Percentiles rank a stretch among this genome's conserved stretches.
These are phyloP conservation scores for Alloplasta piceator DNA, from an alignment of 2,888 invertebrate genomes.

Conservation along the genomic window DNA sequence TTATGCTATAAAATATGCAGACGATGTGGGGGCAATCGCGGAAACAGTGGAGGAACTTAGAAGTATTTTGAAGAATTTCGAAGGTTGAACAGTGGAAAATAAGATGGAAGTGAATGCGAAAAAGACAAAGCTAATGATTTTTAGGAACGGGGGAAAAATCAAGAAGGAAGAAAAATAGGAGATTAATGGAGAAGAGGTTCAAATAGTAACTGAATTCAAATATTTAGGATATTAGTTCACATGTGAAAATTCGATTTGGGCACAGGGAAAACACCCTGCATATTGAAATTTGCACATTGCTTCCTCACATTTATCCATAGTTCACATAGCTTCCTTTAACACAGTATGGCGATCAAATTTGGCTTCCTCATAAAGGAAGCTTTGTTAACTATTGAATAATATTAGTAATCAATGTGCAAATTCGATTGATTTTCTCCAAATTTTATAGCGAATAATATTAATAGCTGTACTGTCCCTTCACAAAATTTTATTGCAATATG, in stretches of 20 bases:
- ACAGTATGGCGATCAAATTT: too few relatives aligned
- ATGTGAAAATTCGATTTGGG: not conserved
- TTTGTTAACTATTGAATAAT: too few relatives aligned
- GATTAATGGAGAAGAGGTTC: not conserved
- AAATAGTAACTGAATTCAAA: constrained; percentile 13
- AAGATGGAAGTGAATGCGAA: constrained; percentile 25
- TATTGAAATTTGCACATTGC: too few relatives aligned
- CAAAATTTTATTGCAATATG: too few relatives aligned
- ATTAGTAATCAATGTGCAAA: too few relatives aligned
- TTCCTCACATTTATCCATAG: too few relatives aligned
- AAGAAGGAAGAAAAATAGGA: constrained; percentile 18
- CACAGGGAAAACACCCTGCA: too few relatives aligned
- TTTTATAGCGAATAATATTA: too few relatives aligned
- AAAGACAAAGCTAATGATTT: constrained; percentile 9
- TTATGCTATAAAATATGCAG: constrained; percentile 20
- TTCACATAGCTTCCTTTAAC: too few relatives aligned
- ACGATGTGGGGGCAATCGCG: constrained; percentile 23
- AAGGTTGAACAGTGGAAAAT: constrained; percentile 13
- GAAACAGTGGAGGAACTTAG: not conserved
- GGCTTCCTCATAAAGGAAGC: too few relatives aligned
- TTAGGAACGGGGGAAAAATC: not conserved
- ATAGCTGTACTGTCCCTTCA: too few relatives aligned
- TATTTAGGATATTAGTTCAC: constrained; percentile 11
- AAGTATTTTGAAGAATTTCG: constrained; percentile 4
- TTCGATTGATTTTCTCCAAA: too few relatives aligned